A percentile compares a stretch with the other conserved stretches of the same genome.
phyloP scores from a whole-genome alignment of 2,888 invertebrate species.

The Lasius fuliginosus region DNA sequence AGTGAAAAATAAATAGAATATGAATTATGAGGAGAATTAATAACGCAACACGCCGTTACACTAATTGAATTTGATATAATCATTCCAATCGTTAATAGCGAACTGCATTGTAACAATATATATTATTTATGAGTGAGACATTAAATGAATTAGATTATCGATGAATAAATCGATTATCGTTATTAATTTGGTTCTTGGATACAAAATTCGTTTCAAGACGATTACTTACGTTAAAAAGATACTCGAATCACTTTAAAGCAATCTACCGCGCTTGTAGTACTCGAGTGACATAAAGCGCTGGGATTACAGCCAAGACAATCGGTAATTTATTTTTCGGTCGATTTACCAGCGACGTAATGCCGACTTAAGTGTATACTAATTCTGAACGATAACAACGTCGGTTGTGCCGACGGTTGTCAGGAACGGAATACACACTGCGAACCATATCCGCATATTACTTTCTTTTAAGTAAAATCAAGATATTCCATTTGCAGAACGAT shows the following conservation, averaged over 20 bases:
- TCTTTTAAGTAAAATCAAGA: not conserved
- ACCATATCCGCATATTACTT: not conserved
- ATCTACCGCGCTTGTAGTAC: conserved; percentile 36
- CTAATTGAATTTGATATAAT: too few relatives aligned
- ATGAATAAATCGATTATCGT: not conserved
- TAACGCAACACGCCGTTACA: not conserved
- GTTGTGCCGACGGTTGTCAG: not conserved
- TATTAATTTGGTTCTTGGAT: not conserved
- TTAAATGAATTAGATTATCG: not conserved
- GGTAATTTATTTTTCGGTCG: conserved; percentile 79
- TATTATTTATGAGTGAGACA: not conserved
- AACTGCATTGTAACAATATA: too few relatives aligned
- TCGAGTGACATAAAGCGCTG: conserved; percentile 63
- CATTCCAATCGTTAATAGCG: too few relatives aligned
- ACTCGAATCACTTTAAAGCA: conserved; percentile 50
- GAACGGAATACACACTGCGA: not conserved
- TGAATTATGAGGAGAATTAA: not conserved
- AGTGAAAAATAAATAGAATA: not conserved
- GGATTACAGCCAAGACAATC: conserved; percentile 81
- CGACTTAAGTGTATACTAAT: conserved; percentile 58
- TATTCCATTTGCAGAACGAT: not conserved
- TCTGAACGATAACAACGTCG: conserved; percentile 43
- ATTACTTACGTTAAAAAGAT: conserved; percentile 18
- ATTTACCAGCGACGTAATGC: conserved; percentile 64
- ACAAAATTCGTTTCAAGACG: not conserved